Base-by-base conservation (phyloP, 1,140 invertebrate species). In the Drosophila guanche region DNA sequence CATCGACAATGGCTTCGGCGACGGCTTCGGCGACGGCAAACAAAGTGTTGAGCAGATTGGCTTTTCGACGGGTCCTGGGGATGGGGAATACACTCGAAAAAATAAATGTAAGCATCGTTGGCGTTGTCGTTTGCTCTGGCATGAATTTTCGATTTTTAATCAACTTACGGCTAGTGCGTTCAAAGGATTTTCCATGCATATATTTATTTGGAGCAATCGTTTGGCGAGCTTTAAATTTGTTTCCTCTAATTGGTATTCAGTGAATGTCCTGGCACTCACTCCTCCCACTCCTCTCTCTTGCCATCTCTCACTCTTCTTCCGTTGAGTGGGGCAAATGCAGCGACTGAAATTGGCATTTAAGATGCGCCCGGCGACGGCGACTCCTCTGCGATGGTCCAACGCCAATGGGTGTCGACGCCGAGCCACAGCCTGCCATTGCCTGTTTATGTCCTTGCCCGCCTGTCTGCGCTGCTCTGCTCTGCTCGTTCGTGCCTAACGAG, bases 401-500 rank as follows among this genome's bases (percentile, higher is more conserved):
- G 50, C 10, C 50, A 27, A 42, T 52, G 51, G 52, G 40, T 43
- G 41, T 23, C 27, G 54, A 37, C n/a, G 37, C 23, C 58, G 47
- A 7, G 52, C 25, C 29, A 37, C 16, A 20, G 16, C 16, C 55
- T 27, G 57, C 60, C 68, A 61, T 72, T 53, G 77, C 81, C 81
- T 85, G 73, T 75, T 85, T 77, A 81, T 85, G 81, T 81, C 83
- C 81, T 77, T 86, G 77, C 65, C 61, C n/a, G 16, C 20, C 33
- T 41, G 41, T 40, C 43, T 52, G 59, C 37, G n/a, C 25, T 8
- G 22, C 29, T 45, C 61, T 79, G 71, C 68, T 65, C 63, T 88
- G 83, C 77, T 86, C 81, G 81, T 81, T 86, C 81, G 81, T 86
- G 83, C 81, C 81, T 86, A 86, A 86, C 81, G 81, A 86, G 81